phyloP scores from a whole-genome alignment of 2,113 vertebrate species.

The Acrocephalus arundinaceus region DNA sequence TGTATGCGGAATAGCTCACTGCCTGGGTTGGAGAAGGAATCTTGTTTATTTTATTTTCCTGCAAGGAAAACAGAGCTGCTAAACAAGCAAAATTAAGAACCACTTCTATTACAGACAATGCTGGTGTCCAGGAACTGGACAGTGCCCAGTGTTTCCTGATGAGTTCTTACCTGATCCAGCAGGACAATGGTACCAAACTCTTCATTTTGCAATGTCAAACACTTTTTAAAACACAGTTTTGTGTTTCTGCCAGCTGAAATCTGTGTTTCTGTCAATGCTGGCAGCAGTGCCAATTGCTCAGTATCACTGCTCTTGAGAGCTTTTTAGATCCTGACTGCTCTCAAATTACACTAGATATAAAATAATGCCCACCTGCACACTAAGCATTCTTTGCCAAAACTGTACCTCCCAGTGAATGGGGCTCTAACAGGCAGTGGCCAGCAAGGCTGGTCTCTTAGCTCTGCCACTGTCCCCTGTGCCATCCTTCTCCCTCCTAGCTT shows the following conservation, averaged over 20 bases:
- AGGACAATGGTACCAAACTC: neutral
- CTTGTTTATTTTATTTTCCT: neutral
- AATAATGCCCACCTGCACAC: slow-evolving; percentile 3
- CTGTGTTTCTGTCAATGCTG: neutral
- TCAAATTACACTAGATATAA: neutral
- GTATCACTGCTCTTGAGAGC: neutral
- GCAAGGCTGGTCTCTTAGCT: neutral
- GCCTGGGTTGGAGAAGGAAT: neutral
- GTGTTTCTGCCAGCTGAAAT: neutral
- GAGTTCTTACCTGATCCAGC: neutral
- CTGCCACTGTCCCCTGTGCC: neutral
- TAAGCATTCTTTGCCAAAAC: neutral
- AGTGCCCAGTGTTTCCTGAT: neutral
- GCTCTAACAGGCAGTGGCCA: neutral
- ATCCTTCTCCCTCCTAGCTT: neutral
- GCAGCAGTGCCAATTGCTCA: neutral
- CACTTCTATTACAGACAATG: neutral
- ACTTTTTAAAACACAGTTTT: neutral
- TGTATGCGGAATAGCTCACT: neutral
- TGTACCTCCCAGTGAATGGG: neutral
- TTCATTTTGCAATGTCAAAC: neutral
- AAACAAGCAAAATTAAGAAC: neutral
- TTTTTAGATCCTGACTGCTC: slow-evolving; percentile 15
- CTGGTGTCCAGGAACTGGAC: neutral
- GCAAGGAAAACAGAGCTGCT: neutral